Conservation (phyloP, 2,797 vertebrate genomes). For the Enteromius trimaculatus region DNA sequence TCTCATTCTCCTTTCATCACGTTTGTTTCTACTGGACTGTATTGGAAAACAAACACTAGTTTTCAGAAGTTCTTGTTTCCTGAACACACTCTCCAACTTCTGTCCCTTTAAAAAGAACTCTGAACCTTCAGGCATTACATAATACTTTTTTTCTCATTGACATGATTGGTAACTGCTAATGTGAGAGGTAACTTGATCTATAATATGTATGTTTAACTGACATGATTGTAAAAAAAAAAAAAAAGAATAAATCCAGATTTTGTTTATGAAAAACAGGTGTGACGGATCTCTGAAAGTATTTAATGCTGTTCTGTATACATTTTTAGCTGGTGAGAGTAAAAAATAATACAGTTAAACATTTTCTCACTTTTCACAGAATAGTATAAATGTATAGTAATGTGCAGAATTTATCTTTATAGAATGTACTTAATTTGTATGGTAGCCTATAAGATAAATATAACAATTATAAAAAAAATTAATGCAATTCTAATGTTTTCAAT, state of each 20-base stretch:
- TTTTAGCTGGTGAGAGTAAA: not conserved
- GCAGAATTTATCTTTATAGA: no score
- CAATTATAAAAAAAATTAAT: not conserved
- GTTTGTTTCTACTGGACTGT: constrained; percentile 26
- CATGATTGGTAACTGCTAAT: constrained; percentile 64
- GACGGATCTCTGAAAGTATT: not conserved
- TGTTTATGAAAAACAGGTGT: constrained; percentile 49
- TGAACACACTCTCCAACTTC: not conserved
- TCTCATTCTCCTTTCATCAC: constrained; percentile 24
- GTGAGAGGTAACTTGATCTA: constrained; percentile 68
- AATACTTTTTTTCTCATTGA: constrained; percentile 60
- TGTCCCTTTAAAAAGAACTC: constrained; percentile 54
- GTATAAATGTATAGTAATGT: not conserved
- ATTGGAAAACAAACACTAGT: constrained; percentile 5
- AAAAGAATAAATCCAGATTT: constrained; percentile 66
- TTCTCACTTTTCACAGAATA: not conserved
- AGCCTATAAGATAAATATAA: not conserved
- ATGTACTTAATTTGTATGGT: not conserved
- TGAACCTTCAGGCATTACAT: constrained; percentile 55
- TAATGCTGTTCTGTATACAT: not conserved
- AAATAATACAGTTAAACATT: not conserved
- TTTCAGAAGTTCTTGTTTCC: constrained; percentile 12
- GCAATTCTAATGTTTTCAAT: no score
- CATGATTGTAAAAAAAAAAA: constrained; percentile 56
- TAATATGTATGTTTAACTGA: constrained; percentile 64